Percentiles rank a stretch among this genome's conserved stretches.
Conservation (phyloP, 2,113 vertebrate genomes). For the Equus quagga region DNA sequence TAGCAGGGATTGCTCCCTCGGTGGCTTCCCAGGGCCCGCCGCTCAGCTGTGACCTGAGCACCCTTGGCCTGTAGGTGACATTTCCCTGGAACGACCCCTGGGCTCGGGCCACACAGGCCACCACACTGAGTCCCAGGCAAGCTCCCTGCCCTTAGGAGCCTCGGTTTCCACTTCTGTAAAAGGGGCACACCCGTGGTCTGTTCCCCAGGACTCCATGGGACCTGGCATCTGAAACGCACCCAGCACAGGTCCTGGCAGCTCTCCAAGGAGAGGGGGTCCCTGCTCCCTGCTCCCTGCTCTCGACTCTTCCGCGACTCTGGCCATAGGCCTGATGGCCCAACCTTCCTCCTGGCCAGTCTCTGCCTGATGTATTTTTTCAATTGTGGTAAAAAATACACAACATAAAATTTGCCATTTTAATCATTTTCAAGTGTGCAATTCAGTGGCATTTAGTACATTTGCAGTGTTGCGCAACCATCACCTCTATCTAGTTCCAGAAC, state of each 20-base stretch:
- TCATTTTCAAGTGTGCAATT: background rate
- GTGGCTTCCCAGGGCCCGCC: background rate
- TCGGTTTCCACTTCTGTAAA: background rate
- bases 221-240: no score
- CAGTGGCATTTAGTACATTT: background rate
- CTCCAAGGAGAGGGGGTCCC: background rate
- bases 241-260: background rate
- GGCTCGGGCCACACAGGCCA: background rate
- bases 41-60: background rate
- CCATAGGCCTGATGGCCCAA: background rate
- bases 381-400: background rate
- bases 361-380: background rate
- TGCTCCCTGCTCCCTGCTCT: no score
- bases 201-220: background rate
- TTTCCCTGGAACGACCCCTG: background rate
- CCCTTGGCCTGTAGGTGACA: background rate
- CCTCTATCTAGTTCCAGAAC: background rate
- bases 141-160: background rate
- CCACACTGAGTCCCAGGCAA: background rate
- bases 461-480: no score
- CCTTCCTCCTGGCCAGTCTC: background rate
- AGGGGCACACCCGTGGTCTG: background rate
- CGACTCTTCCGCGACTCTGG: background rate
- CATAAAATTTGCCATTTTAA: background rate
- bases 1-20: accelerated